Evolutionary conservation across 2,113 vertebrate species (phyloP).

Genomic region (Eonycteris spelaea): DNA sequence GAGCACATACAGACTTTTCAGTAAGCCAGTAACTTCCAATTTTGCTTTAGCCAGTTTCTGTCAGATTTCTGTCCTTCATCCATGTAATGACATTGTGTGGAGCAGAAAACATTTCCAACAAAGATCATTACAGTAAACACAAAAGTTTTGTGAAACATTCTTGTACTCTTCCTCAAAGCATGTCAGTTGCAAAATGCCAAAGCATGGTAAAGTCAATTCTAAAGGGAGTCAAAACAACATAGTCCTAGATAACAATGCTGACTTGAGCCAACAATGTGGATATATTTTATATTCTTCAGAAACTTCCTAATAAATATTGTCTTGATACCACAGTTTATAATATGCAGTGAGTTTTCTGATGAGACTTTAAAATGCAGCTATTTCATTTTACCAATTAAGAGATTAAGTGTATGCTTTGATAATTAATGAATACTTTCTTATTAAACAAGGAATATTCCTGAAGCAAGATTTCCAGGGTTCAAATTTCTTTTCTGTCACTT

Average conservation of each 20-base stretch:
- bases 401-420: background rate
- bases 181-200: background rate
- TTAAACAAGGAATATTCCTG: background rate
- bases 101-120: background rate
- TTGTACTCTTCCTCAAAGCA: background rate
- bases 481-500: background rate
- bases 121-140: background rate
- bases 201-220: background rate
- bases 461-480: background rate
- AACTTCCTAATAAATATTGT: background rate
- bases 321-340: background rate
- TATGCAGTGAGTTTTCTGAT: background rate
- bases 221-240: background rate
- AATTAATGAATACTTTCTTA: background rate
- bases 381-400: background rate
- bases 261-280: background rate
- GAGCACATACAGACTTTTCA: background rate
- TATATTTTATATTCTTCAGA: background rate
- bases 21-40: background rate
- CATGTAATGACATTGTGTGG: background rate
- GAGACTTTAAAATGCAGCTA: background rate
- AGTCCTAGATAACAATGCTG: background rate
- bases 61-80: background rate
- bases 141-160: background rate
- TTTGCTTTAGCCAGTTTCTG: background rate